These are phyloP conservation scores for Eidolon dupreanum DNA, from an alignment of 2,797 vertebrate genomes.

Conservation along the genomic window DNA sequence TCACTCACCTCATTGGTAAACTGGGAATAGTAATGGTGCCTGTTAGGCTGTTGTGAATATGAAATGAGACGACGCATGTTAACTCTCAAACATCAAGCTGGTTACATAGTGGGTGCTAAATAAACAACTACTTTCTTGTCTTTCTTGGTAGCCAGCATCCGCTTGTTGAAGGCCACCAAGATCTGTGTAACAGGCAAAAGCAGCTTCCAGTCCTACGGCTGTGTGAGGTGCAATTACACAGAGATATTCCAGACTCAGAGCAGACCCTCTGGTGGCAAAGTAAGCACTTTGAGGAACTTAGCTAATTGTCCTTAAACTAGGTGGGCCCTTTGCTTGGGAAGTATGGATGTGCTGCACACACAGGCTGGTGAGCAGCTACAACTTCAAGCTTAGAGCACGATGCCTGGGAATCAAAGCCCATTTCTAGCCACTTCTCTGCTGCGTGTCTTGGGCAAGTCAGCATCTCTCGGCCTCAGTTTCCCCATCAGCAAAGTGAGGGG, in stretches of 20 bases:
- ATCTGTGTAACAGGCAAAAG: slow-evolving; percentile 72
- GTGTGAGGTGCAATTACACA: slow-evolving; percentile 78
- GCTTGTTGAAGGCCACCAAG: slow-evolving; percentile 78
- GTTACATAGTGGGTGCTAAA: not conserved
- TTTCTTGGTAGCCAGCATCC: slow-evolving; percentile 76
- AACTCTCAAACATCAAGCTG: not conserved
- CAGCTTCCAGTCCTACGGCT: slow-evolving; percentile 1
- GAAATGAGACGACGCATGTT: not conserved
- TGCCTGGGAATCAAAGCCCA: not conserved
- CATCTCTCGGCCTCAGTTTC: not conserved
- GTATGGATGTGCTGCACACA: not conserved
- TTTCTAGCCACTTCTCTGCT: not conserved
- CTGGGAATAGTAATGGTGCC: not conserved
- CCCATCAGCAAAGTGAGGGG: not conserved
- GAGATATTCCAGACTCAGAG: slow-evolving; percentile 74
- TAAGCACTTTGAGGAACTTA: slow-evolving; percentile 52
- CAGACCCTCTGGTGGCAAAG: slow-evolving; percentile 58
- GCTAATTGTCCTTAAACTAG: not conserved
- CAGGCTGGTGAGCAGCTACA: not conserved
- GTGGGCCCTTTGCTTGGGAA: not conserved
- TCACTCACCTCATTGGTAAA: not conserved
- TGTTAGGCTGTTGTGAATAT: not conserved
- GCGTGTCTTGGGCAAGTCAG: not conserved
- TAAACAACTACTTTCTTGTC: not conserved
- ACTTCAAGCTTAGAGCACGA: not conserved